Percentiles rank a stretch among this genome's conserved stretches.
phyloP scores from a whole-genome alignment of 2,888 invertebrate species.

The Cryptocheilus praepositus region DNA sequence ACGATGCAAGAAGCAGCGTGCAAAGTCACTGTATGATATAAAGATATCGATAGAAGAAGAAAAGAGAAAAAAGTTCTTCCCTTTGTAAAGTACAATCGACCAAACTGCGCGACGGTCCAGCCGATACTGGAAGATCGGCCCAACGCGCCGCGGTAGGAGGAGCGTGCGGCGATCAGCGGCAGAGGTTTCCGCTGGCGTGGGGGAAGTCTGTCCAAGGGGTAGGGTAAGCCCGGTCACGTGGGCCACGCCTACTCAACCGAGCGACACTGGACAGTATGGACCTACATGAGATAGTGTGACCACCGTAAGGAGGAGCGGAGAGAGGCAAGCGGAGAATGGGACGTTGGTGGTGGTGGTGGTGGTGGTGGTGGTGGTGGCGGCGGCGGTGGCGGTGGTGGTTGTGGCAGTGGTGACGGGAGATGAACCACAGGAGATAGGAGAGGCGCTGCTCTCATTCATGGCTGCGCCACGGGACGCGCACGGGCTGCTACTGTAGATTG shows the following conservation, averaged over 20 bases:
- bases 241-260: no score
- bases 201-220: no score
- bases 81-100: not conserved
- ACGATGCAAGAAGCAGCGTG: slow-evolving; percentile 15
- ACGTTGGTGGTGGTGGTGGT: slow-evolving; percentile 61
- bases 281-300: no score
- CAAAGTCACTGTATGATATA: slow-evolving; percentile 3
- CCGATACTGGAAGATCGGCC: slow-evolving; percentile 76
- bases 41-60: slow-evolving; percentile 1
- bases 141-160: slow-evolving; percentile 84
- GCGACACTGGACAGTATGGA: no score
- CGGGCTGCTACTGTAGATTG: no score
- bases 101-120: no score
- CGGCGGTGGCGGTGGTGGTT: slow-evolving; percentile 56
- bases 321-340: no score
- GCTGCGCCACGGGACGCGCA: no score
- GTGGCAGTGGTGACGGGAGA: slow-evolving; percentile 28
- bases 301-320: no score
- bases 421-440: slow-evolving; percentile 14
- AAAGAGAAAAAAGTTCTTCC: slow-evolving; percentile 4
- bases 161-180: slow-evolving; percentile 52
- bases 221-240: no score
- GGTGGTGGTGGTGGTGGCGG: slow-evolving; percentile 29
- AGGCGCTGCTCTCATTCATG: slow-evolving; percentile 12
- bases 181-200: no score